phyloP scores from a whole-genome alignment of 2,888 invertebrate genomes.

The Zeuzera pyrina region DNA sequence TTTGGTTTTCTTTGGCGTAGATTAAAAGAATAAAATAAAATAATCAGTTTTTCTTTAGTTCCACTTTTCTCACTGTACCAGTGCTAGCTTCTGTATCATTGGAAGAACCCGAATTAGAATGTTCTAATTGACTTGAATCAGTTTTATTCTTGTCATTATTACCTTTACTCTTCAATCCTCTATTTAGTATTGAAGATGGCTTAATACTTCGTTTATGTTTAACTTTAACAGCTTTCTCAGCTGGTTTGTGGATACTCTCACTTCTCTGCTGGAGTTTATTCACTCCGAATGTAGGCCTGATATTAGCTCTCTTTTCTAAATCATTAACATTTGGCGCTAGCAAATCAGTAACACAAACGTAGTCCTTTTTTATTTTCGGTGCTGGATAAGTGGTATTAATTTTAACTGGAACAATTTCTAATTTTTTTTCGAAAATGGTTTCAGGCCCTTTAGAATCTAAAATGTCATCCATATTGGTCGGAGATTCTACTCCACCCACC shows the following conservation, averaged over 20 bases:
- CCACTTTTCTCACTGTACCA: slow-evolving; percentile 57
- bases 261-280: slow-evolving; percentile 57
- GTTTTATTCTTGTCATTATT: slow-evolving; percentile 28
- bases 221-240: slow-evolving; percentile 54
- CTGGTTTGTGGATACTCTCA: slow-evolving; percentile 57
- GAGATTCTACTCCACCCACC: slow-evolving; percentile 59
- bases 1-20: too few species aligned
- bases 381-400: slow-evolving; percentile 37
- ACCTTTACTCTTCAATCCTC: slow-evolving; percentile 34
- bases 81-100: slow-evolving; percentile 69
- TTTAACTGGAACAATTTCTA: slow-evolving; percentile 62
- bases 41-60: slow-evolving; percentile 30
- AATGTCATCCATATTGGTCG: slow-evolving; percentile 40
- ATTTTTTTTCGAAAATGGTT: slow-evolving; percentile 46
- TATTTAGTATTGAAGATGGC: slow-evolving; percentile 38
- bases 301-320: slow-evolving; percentile 54
- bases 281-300: slow-evolving; percentile 56
- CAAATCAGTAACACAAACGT: slow-evolving; percentile 52
- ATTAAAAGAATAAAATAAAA: too few species aligned
- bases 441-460: slow-evolving; percentile 62
- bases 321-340: slow-evolving; percentile 45
- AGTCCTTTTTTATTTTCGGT: slow-evolving; percentile 45
- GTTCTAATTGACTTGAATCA: slow-evolving; percentile 46
- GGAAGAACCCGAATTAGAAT: slow-evolving; percentile 74
- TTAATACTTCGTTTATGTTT: slow-evolving; percentile 45